Evolutionary conservation across 2,888 invertebrate species (phyloP).

Genomic region (Malacosoma neustria): DNA sequence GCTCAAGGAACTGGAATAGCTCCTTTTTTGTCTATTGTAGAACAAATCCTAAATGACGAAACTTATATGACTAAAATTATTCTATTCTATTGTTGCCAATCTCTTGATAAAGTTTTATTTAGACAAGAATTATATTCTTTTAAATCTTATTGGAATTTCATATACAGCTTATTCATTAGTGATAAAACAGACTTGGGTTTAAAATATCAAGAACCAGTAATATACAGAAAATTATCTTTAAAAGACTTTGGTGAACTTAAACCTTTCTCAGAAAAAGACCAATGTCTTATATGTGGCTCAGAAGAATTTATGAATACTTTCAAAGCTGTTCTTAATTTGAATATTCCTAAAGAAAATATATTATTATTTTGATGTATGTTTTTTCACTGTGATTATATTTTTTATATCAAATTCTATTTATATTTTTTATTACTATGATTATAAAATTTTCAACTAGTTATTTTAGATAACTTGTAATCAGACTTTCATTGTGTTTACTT

Average conservation of each 20-base stretch:
- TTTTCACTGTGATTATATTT: too few relatives aligned
- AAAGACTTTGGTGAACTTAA: conserved; percentile 39
- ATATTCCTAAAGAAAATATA: conserved; percentile 35
- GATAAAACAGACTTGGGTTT: conserved; percentile 13
- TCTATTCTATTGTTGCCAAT: conserved; percentile 77
- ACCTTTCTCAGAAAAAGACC: conserved; percentile 34
- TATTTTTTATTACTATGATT: too few relatives aligned
- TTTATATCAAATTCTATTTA: too few relatives aligned
- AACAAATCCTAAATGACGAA: conserved; percentile 77
- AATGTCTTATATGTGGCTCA: conserved; percentile 78
- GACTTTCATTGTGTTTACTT: too few relatives aligned
- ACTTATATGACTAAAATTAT: conserved; percentile 78
- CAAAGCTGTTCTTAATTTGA: conserved; percentile 29
- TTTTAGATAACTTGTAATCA: too few relatives aligned
- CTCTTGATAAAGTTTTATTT: conserved; percentile 74
- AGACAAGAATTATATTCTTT: conserved; percentile 76
- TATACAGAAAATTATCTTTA: conserved; percentile 36
- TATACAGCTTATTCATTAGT: conserved; percentile 75
- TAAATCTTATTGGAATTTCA: conserved; percentile 83
- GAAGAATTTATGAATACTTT: conserved; percentile 66
- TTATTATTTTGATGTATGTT: conserved; percentile 43
- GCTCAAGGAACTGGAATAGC: conserved; percentile 86
- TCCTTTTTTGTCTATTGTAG: conserved; percentile 78
- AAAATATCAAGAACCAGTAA: conserved; percentile 73
- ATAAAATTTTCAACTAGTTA: too few relatives aligned